A percentile compares a stretch with the other conserved stretches of the same genome.
Evolutionary conservation across 2,797 vertebrate genomes (phyloP).

Genomic region (Nasua narica): DNA sequence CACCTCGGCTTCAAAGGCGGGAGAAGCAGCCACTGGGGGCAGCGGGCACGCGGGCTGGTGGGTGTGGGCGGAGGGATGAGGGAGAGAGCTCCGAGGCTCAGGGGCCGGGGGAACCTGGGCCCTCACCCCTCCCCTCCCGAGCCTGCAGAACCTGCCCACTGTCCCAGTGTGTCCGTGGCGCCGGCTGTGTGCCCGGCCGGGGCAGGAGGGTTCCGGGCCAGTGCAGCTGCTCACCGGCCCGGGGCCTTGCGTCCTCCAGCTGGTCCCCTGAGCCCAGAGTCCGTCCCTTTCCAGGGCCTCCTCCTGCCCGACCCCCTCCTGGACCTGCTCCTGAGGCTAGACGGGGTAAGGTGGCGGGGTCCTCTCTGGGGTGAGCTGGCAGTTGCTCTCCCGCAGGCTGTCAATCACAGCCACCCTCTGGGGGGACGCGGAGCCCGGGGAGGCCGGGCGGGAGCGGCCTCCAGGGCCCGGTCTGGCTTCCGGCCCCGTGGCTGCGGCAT

Average conservation of each 20-base stretch:
- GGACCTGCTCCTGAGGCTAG: background rate
- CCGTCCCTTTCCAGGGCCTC: background rate
- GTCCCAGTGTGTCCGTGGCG: fast-evolving
- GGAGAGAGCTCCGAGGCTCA: background rate
- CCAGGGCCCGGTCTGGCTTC: fast-evolving
- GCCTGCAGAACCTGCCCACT: no score
- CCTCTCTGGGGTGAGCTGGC: background rate
- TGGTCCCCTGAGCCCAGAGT: fast-evolving
- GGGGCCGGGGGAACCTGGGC: background rate
- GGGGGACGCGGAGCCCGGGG: fast-evolving
- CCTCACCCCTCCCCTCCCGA: background rate
- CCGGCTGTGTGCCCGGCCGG: fast-evolving
- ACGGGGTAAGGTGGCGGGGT: fast-evolving
- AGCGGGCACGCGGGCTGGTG: background rate
- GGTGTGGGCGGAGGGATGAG: background rate
- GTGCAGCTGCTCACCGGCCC: fast-evolving
- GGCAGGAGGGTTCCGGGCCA: background rate
- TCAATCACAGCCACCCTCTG: background rate
- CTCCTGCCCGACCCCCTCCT: background rate
- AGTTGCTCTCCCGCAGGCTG: background rate
- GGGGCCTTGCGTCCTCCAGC: fast-evolving
- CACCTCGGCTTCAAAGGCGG: conserved; percentile 62
- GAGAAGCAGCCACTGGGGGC: background rate
- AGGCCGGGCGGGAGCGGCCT: fast-evolving
- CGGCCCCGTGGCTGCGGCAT: fast-evolving